These are phyloP conservation scores for Petrocephalus microphthalmus DNA, from an alignment of 2,113 vertebrate genomes.

Conservation along the genomic window DNA sequence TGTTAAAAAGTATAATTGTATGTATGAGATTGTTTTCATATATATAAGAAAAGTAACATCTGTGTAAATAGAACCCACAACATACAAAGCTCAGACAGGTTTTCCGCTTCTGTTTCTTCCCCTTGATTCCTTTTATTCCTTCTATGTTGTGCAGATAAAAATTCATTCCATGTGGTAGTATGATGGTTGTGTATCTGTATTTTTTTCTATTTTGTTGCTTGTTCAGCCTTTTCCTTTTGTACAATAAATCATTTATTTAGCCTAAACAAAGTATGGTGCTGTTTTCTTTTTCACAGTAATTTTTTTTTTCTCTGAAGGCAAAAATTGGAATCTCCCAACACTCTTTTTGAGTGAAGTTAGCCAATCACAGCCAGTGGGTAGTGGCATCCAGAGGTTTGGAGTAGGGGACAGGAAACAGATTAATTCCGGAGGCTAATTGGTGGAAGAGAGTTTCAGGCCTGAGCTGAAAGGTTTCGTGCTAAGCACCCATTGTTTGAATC, in stretches of 20 bases:
- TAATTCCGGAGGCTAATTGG: conserved; percentile 54
- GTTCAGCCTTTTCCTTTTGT: conserved; percentile 76
- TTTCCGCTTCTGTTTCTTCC: conserved; percentile 59
- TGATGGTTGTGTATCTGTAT: conserved; percentile 67
- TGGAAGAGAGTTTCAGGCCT: conserved; percentile 46
- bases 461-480: conserved; percentile 55
- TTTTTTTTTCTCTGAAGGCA: neutral
- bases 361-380: neutral
- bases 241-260: conserved; percentile 82
- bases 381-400: conserved; percentile 34
- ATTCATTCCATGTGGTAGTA: conserved; percentile 67
- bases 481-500: conserved; percentile 60
- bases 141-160: conserved; percentile 61
- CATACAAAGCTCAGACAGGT: conserved; percentile 61
- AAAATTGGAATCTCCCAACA: neutral
- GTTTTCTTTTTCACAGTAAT: neutral
- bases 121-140: conserved; percentile 46
- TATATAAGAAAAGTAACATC: conserved; percentile 52
- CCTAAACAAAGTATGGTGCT: conserved; percentile 44
- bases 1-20: conserved; percentile 55
- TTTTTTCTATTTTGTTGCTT: conserved; percentile 58
- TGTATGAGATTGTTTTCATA: conserved; percentile 57
- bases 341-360: neutral
- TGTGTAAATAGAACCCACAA: conserved; percentile 63
- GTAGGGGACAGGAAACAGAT: conserved; percentile 45